These are phyloP conservation scores for Gobius niger DNA, from an alignment of 2,113 vertebrate genomes.

Conservation along the genomic window DNA sequence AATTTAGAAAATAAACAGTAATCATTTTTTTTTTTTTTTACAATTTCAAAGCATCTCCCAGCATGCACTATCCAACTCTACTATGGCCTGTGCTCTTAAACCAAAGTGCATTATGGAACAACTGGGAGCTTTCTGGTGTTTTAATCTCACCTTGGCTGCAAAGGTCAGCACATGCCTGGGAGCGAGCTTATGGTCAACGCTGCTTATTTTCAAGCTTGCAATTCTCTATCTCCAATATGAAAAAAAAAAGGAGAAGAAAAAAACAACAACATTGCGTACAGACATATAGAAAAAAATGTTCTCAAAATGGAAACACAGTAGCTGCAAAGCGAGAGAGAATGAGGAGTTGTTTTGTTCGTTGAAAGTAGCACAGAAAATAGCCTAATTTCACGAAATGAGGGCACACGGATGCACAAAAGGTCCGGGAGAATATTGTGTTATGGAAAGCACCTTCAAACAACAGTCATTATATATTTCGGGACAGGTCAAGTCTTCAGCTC, in stretches of 20 bases:
- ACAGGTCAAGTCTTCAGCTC: background rate
- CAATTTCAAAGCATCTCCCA: background rate
- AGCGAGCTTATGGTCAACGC: background rate
- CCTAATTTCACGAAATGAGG: slow-evolving; percentile 8
- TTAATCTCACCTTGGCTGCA: slow-evolving; percentile 11
- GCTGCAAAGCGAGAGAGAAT: background rate
- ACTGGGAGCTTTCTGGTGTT: background rate
- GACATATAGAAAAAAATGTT: background rate
- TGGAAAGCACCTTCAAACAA: background rate
- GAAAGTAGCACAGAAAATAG: background rate
- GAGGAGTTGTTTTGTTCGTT: background rate
- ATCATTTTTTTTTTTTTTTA: no score
- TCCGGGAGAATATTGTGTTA: background rate
- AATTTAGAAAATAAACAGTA: no score
- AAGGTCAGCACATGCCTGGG: slow-evolving; percentile 6
- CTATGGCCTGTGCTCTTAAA: slow-evolving; percentile 1
- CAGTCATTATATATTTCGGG: slow-evolving; percentile 4
- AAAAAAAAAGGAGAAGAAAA: no score
- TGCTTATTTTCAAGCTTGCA: background rate
- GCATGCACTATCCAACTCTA: background rate
- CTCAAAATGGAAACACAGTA: background rate
- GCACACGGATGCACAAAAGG: background rate
- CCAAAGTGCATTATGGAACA: background rate
- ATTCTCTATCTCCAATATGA: background rate
- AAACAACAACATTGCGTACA: no score